Percentiles rank a stretch among this genome's conserved stretches.
Conservation (phyloP, 2,797 vertebrate species). For the Anolis apletophallus region DNA sequence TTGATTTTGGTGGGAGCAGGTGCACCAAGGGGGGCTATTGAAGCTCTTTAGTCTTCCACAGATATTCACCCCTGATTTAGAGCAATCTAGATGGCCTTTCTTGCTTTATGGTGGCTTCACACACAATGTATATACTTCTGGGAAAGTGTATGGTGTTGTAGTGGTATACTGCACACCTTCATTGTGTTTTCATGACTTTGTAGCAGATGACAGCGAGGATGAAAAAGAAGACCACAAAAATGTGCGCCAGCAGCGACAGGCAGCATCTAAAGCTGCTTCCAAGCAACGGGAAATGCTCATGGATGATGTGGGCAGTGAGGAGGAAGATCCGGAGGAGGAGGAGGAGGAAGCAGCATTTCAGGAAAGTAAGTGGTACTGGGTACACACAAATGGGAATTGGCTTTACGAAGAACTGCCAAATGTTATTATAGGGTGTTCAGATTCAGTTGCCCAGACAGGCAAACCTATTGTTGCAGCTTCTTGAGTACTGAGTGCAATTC, state of each 20-base stretch:
- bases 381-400: not conserved
- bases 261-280: constrained; percentile 96
- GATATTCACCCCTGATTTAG: not conserved
- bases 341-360: constrained; percentile 88
- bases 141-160: not conserved
- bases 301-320: constrained; percentile 94
- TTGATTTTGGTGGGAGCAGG: too few species aligned
- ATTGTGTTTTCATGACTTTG: constrained; percentile 41
- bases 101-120: not conserved
- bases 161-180: not conserved
- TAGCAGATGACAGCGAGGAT: constrained; percentile 93
- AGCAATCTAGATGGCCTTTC: not conserved
- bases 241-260: constrained; percentile 93
- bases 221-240: constrained; percentile 94
- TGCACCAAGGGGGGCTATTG: too few species aligned
- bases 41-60: too few species aligned
- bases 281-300: constrained; percentile 98
- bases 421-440: not conserved
- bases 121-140: not conserved
- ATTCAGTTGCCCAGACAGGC: constrained; percentile 4
- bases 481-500: fast-evolving
- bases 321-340: constrained; percentile 92
- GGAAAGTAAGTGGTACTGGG: constrained; percentile 85
- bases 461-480: not conserved
- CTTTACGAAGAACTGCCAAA: not conserved